Base-by-base conservation (phyloP, 2,888 invertebrate species). In the Craniophora ligustri region DNA sequence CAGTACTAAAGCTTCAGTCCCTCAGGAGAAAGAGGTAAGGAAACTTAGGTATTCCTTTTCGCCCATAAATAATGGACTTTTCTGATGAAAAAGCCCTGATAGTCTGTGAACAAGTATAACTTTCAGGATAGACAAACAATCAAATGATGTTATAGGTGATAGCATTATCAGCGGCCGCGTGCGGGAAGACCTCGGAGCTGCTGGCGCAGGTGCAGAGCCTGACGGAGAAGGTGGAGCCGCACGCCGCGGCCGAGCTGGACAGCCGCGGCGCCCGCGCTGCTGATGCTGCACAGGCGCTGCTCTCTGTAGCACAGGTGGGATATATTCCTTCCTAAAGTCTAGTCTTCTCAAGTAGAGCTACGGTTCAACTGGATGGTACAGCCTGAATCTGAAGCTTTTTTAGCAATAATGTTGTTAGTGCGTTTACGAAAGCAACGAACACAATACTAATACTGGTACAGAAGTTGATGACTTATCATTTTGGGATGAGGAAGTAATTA, bases 161-260 rank as follows among this genome's bases (percentile, higher is more conserved):
- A 5, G 5, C 5, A 13, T 14, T 84, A 4, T 70, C 88, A 1
- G 77, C 77, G 10, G 67, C 51, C 0, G 79, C 81, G 0, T 81
- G 84, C 10, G 76, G 76, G 1, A 72, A 75, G 40, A 77, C 85
- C 0, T 79, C 81, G 0, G 67, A 77, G 31, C 61, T 87, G 46
- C 53, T 85, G 7, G 54, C 74, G 0, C 74, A 68, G 5, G 86
- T 83, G 0, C 75, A 84, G 38, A 67, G 67, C 4, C 61, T 87
- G 6, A 68, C 78, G 0, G 14, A 14, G 5, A 8, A 13, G 5
- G 1, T 8, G 0, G 41, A 58, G 0, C 11, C 28, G 0, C 62
- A 18, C 0, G 46, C 38, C 0, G 83, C 77, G 0, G 53, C 54
- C 2, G 57, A 62, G 16, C 60, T 88, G 38, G 84, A 84, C 57